Evolutionary conservation across 1,140 invertebrate genomes (phyloP).

Genomic region (Grapholita molesta): DNA sequence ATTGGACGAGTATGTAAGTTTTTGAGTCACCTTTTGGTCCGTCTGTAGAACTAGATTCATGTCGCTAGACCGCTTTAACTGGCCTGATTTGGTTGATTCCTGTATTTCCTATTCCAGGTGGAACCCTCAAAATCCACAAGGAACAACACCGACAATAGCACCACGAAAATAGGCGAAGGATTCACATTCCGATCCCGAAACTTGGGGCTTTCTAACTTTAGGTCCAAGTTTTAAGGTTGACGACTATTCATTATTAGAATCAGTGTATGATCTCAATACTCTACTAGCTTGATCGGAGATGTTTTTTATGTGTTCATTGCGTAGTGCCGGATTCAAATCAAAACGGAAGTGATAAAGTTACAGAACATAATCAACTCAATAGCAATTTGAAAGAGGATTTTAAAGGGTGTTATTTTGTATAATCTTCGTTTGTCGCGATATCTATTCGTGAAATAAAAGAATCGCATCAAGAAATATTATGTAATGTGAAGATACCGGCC

Average conservation of each 20-base stretch:
- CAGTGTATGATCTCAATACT: background rate
- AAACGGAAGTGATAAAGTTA: background rate
- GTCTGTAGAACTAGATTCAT: no score
- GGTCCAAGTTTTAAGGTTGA: slow-evolving; percentile 51
- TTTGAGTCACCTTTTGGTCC: no score
- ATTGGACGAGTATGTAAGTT: no score
- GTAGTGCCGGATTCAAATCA: background rate
- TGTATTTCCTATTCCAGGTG: slow-evolving; percentile 43
- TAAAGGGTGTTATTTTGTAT: background rate
- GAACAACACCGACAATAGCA: slow-evolving; percentile 35
- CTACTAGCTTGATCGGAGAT: slow-evolving; percentile 6
- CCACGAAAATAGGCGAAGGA: slow-evolving; percentile 38
- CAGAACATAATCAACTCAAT: no score
- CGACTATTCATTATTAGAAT: background rate
- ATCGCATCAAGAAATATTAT: no score
- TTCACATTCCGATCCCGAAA: slow-evolving; percentile 52
- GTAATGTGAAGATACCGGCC: no score
- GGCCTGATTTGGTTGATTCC: no score
- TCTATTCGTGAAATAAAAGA: no score
- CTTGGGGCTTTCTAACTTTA: slow-evolving; percentile 50
- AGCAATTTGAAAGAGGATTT: no score
- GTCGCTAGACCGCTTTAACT: no score
- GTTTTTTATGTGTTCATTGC: slow-evolving; percentile 25
- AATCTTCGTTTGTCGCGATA: no score
- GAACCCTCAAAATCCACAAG: slow-evolving; percentile 53